Conservation (phyloP, 2,797 vertebrate species). For the Botia kubotai region DNA sequence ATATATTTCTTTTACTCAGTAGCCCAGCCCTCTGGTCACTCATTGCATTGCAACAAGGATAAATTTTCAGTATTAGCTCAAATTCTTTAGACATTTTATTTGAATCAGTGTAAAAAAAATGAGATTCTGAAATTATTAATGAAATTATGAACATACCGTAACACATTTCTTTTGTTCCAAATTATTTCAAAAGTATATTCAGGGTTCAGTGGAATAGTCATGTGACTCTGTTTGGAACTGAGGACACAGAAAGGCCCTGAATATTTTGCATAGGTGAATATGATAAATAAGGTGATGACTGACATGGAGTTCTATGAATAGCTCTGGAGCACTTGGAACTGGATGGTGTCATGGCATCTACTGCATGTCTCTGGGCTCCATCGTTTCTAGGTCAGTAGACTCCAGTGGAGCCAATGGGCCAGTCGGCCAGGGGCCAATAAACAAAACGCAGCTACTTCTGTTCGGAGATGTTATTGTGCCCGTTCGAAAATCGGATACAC, state of each 20-base stretch:
- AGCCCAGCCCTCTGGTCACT: slow-evolving; percentile 46
- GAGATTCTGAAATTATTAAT: no score
- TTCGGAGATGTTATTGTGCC: not conserved
- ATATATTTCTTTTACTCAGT: slow-evolving; percentile 13
- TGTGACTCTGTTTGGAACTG: slow-evolving; percentile 51
- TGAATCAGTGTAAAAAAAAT: not conserved
- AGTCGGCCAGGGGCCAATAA: not conserved
- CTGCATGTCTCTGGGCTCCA: slow-evolving; percentile 51
- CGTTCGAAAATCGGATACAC: not conserved
- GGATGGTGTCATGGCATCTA: slow-evolving; percentile 58
- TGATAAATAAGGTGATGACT: slow-evolving; percentile 3
- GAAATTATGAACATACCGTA: no score
- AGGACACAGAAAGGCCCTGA: not conserved
- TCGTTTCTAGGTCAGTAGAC: slow-evolving; percentile 60
- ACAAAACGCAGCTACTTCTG: not conserved
- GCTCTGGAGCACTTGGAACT: slow-evolving; percentile 60
- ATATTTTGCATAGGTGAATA: not conserved
- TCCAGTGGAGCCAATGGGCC: not conserved
- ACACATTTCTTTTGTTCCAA: slow-evolving; percentile 34
- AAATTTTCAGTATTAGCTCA: not conserved
- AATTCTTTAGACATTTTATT: not conserved
- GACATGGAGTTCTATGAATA: slow-evolving; percentile 54
- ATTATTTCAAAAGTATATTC: slow-evolving; percentile 58
- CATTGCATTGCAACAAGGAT: not conserved
- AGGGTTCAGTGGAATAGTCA: slow-evolving; percentile 61